Base-by-base conservation (phyloP, 2,113 vertebrate species). In the Ctenomys sociabilis region DNA sequence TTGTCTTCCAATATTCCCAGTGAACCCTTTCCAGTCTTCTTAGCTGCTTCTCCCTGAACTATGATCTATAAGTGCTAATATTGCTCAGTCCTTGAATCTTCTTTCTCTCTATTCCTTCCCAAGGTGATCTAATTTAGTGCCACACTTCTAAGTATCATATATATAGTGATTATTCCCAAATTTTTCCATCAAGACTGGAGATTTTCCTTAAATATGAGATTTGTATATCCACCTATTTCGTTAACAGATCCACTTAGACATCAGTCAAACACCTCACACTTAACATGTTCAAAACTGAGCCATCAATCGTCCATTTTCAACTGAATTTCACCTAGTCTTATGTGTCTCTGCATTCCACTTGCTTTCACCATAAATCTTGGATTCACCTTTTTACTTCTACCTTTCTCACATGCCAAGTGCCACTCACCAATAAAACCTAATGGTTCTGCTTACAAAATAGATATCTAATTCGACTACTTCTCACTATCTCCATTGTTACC, bases 401-500 rank as follows among this genome's bases (percentile, higher is more conserved):
- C 7, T 88, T 43, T 91, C 73, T 80, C 30, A 95, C 54, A 85
- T 35, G 82, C 17, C 37, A 86, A 2, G 82, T 26, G 19, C 49
- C 66, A 73, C 54, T 94, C 28, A 59, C 26, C 66, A 82, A 28
- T 32, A 95, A 93, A 61, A 82, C 57, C 66, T 89, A 92, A 87
- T 24, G 3, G 37, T 73, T 94, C 66, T 66, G 68, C 64, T 94
- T 82, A 84, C 5, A 57, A 97, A 81, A 73, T 17, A 66, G 12
- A 19, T 45, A 91, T 13, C 63, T 85, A 91, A 77, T 63, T 77
- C 26, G 45, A 85, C 37, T 68, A 54, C 43, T 66, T 91, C 68
- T 84, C 6, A 75, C 21, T 22, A 91, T 28, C 19, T 91, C 35
- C 14, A 80, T 32, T 17, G 0, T 16, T 52, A 87, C 37, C 26